A percentile compares a stretch with the other conserved stretches of the same genome.
phyloP scores from a whole-genome alignment of 2,797 vertebrate genomes.

The Trichosurus vulpecula region DNA sequence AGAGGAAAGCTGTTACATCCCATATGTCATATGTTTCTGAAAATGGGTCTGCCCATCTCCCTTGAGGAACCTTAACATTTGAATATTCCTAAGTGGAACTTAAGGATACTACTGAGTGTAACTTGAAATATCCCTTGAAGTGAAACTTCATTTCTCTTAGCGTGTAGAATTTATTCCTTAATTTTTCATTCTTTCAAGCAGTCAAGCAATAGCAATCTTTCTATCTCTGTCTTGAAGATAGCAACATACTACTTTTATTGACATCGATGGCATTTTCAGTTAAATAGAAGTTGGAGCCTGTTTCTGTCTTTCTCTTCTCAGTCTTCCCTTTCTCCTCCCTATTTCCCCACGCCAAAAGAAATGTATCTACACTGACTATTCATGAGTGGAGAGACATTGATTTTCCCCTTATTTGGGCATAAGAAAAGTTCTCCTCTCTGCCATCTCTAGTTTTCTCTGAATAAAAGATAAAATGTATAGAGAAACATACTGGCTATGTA shows the following conservation, averaged over 20 bases:
- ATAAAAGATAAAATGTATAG: neutral
- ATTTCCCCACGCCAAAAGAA: neutral
- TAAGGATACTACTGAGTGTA: neutral
- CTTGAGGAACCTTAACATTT: neutral
- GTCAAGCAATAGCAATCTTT: neutral
- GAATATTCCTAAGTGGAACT: conserved; percentile 7
- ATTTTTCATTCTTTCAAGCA: neutral
- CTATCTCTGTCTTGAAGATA: neutral
- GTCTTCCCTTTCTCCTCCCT: neutral
- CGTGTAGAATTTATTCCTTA: neutral
- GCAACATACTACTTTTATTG: neutral
- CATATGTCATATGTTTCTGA: neutral
- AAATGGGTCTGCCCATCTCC: neutral
- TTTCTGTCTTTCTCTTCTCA: neutral
- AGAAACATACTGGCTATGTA: neutral
- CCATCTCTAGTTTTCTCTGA: neutral
- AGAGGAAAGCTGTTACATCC: neutral
- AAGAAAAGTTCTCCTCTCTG: neutral
- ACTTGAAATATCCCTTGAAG: neutral
- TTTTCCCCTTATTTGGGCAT: neutral
- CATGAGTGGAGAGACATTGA: neutral
- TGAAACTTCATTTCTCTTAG: neutral
- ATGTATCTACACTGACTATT: neutral
- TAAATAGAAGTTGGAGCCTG: neutral
- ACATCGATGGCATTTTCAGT: neutral